Conservation (phyloP, 1,140 invertebrate genomes). For the Drosophila gunungcola region DNA sequence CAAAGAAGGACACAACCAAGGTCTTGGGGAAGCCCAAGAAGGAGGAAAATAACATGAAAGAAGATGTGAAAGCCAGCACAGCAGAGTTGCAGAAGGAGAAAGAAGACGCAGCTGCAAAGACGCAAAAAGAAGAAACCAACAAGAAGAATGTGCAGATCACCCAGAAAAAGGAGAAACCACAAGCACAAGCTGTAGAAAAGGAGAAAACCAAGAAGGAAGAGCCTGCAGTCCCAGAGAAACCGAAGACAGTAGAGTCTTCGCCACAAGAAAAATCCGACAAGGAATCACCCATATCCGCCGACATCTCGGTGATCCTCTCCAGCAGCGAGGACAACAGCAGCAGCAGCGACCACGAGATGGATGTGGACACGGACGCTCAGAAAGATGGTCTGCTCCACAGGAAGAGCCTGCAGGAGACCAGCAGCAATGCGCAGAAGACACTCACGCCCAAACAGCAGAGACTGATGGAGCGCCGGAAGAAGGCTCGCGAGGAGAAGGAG, state of each 20-base stretch:
- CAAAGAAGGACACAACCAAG: background rate
- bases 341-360: slow-evolving; percentile 52
- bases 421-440: slow-evolving; percentile 1
- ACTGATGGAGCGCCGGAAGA: slow-evolving; percentile 71
- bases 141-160: background rate
- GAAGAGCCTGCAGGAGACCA: background rate
- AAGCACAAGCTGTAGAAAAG: too few relatives aligned
- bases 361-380: slow-evolving; percentile 48
- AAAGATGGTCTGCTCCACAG: background rate
- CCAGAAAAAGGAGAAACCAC: background rate
- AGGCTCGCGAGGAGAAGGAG: slow-evolving; percentile 84
- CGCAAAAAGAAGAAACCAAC: background rate
- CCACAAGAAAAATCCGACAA: background rate
- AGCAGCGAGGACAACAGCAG: slow-evolving; percentile 50
- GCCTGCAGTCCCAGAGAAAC: too few relatives aligned
- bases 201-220: background rate
- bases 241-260: background rate
- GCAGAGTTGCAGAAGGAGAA: background rate
- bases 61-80: background rate
- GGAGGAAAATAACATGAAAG: slow-evolving; percentile 1
- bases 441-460: slow-evolving; percentile 74
- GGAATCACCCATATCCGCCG: slow-evolving; percentile 3
- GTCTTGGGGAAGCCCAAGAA: background rate
- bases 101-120: background rate
- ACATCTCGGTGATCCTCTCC: slow-evolving; percentile 36